Percentiles rank a stretch among this genome's conserved stretches.
Conservation (phyloP, 1,140 invertebrate genomes). For the Zaprionus camerounensis region DNA sequence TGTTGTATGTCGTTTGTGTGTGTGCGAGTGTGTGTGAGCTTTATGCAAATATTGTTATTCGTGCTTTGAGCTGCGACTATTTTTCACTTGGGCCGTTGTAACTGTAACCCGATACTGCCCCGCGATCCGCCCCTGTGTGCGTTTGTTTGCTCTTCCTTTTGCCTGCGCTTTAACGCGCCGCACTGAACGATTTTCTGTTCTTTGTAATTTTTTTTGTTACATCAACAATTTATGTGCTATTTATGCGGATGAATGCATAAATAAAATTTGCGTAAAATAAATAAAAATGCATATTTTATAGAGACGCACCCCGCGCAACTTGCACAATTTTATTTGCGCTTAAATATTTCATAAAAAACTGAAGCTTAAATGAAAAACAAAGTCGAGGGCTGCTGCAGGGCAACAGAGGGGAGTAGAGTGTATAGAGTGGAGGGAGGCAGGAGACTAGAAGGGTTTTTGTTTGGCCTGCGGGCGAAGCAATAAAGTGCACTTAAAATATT, state of each 20-base stretch:
- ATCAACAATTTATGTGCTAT: slow-evolving; percentile 50
- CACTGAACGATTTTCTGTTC: slow-evolving; percentile 32
- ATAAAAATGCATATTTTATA: slow-evolving; percentile 75
- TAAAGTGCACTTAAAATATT: slow-evolving; percentile 33
- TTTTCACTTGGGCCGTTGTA: slow-evolving; percentile 46
- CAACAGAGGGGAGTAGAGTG: background rate
- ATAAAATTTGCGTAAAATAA: slow-evolving; percentile 69
- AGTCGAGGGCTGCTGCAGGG: background rate
- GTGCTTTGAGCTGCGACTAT: slow-evolving; percentile 51
- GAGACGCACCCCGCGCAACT: slow-evolving; percentile 19
- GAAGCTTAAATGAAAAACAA: slow-evolving; percentile 18
- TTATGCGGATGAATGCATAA: slow-evolving; percentile 77
- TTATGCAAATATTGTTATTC: slow-evolving; percentile 71
- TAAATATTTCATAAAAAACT: slow-evolving; percentile 19
- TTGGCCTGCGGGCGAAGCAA: slow-evolving; percentile 1
- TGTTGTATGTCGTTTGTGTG: background rate
- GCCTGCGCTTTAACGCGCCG: slow-evolving; percentile 44
- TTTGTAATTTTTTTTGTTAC: slow-evolving; percentile 40
- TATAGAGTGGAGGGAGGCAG: background rate
- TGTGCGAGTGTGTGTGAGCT: slow-evolving; percentile 30
- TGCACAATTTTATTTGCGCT: slow-evolving; percentile 33
- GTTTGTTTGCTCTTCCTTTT: slow-evolving; percentile 1
- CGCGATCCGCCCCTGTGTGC: background rate
- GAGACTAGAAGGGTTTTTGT: background rate
- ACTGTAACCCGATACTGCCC: background rate